Conservation (phyloP, 2,797 vertebrate species). For the Sebastes matsubarae region DNA sequence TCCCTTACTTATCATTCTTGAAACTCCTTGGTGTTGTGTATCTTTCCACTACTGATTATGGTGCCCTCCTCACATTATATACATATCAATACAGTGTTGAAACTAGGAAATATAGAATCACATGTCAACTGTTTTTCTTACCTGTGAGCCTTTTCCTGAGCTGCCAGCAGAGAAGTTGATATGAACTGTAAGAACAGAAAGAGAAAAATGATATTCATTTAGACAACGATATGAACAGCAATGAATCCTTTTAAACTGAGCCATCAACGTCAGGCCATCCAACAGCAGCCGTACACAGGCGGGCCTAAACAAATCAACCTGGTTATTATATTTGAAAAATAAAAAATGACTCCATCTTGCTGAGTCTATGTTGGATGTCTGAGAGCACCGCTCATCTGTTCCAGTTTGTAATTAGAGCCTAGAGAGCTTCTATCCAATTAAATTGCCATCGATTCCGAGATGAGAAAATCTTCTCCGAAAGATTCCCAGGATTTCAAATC, state of each 20-base stretch:
- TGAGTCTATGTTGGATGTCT: constrained; percentile 17
- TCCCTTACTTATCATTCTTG: too few species aligned
- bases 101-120: constrained; percentile 2
- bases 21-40: too few species aligned
- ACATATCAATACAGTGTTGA: too few species aligned
- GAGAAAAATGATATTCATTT: constrained; percentile 13
- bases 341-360: neutral
- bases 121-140: constrained; percentile 51
- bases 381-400: constrained; percentile 49
- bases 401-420: constrained; percentile 68
- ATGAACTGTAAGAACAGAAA: constrained; percentile 67
- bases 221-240: constrained; percentile 3
- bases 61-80: too few species aligned
- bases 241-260: constrained; percentile 13
- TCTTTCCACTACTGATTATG: too few species aligned
- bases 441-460: constrained; percentile 66
- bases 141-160: constrained; percentile 72
- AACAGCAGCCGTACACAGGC: neutral
- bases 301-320: neutral
- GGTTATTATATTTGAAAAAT: neutral
- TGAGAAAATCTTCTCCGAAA: constrained; percentile 59
- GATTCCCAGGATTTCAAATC: constrained; percentile 68
- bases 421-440: constrained; percentile 71
- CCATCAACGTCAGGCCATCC: neutral
- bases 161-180: constrained; percentile 65